Base-by-base conservation (phyloP, 2,113 vertebrate species). In the Thymallus thymallus region DNA sequence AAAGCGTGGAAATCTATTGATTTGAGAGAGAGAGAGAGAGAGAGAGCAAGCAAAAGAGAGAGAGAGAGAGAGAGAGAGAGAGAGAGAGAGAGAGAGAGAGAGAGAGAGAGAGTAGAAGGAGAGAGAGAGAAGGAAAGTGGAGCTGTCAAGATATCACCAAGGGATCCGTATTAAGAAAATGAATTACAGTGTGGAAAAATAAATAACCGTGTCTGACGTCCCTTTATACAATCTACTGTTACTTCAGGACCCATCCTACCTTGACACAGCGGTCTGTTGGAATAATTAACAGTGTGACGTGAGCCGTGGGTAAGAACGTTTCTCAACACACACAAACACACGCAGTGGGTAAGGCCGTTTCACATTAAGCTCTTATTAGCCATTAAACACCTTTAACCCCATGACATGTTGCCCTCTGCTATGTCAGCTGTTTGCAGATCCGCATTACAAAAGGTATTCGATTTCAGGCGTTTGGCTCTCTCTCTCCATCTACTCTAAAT, bases 391-490 rank as follows among this genome's bases (percentile, higher is more conserved):
- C 61, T 84, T 88, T 87, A 88, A 89, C 87, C 35, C 35, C 9
- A 10, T 41, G 35, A 41, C 35, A 41, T 10, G 35, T 41, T 41
- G 35, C 35, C 35, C 35, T 41, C 84, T 86, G 86, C 87, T 82
- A 85, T 80, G 82, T 80, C 85, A 86, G 83, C 80, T 87, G 84
- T 86, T 89, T 84, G 82, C 77, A 74, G 77, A 75, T 72, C 23
- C 61, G 66, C 24, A 32, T 81, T 83, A 86, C 77, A 73, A 35
- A 76, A 80, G 83, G 85, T 67, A 58, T 89, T 85, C 65, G 74
- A 85, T 41, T 41, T 41, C 35, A 0, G 9, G 35, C 3, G 71
- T 76, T 88, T 75, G 84, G 85, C 82, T 51, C 48, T 51, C 48
- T 0, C 48, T 51, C 48, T 16, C 48, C 61, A 78, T 32, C 74